These are phyloP conservation scores for Ceryle rudis DNA, from an alignment of 2,797 vertebrate genomes.

Conservation along the genomic window DNA sequence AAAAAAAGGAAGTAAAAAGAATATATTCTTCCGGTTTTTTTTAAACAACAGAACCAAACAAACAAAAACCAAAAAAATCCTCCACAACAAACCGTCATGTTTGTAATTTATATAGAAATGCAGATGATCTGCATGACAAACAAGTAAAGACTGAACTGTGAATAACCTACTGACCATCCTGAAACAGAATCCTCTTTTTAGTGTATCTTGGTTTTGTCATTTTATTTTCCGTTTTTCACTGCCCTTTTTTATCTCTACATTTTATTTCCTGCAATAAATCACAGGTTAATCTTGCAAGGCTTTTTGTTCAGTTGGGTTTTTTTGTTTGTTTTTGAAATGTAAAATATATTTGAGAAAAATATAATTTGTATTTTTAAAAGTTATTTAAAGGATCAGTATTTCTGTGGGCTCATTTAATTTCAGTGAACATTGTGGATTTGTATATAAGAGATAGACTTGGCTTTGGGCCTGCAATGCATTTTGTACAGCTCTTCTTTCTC, in stretches of 20 bases:
- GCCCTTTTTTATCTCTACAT: background rate
- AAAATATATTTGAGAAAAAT: background rate
- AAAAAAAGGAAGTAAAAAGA: background rate
- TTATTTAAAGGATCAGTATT: background rate
- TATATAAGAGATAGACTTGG: background rate
- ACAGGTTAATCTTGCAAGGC: background rate
- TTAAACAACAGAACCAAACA: background rate
- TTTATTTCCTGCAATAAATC: background rate
- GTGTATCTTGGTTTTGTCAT: fast-evolving
- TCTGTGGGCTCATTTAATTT: background rate
- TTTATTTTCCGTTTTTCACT: background rate
- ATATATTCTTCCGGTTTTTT: background rate
- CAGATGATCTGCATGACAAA: background rate
- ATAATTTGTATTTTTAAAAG: background rate
- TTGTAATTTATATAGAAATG: background rate
- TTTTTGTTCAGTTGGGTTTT: background rate
- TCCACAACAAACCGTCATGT: background rate
- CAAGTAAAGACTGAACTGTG: background rate
- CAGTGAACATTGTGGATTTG: background rate
- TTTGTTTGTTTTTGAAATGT: background rate
- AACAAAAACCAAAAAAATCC: background rate
- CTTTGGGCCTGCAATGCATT: background rate
- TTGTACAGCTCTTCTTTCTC: background rate
- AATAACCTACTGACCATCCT: background rate
- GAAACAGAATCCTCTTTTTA: background rate